Evolutionary conservation across 2,888 invertebrate species (phyloP).

Genomic region (Tillus elongatus): DNA sequence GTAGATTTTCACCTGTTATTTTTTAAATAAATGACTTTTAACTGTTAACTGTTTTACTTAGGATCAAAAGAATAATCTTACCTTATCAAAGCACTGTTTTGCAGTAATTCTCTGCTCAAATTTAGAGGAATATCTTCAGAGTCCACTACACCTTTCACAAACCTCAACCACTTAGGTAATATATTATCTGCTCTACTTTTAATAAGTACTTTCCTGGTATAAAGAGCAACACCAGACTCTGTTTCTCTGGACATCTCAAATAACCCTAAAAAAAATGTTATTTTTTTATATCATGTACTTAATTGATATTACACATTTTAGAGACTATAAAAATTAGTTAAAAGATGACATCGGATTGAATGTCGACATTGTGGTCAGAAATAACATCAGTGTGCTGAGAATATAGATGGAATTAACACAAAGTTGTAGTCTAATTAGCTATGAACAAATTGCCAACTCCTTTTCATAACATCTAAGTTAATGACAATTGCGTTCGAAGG

Average conservation of each 20-base stretch:
- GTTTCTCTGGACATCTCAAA: constrained; percentile 85
- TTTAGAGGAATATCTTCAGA: constrained; percentile 98
- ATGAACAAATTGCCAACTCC: too few relatives aligned
- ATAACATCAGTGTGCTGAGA: too few relatives aligned
- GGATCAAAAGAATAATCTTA: too few relatives aligned
- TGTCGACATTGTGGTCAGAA: too few relatives aligned
- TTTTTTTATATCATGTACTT: neutral
- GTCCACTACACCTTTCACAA: constrained; percentile 95
- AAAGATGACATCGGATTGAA: too few relatives aligned
- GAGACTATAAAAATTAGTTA: too few relatives aligned
- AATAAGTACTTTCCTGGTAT: constrained; percentile 87
- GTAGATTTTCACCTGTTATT: constrained; percentile 6
- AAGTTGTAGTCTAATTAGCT: too few relatives aligned
- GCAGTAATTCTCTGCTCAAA: constrained; percentile 88
- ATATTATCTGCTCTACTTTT: constrained; percentile 85
- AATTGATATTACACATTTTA: too few relatives aligned
- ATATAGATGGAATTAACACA: too few relatives aligned
- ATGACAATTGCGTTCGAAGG: too few relatives aligned
- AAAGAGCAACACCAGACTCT: constrained; percentile 78
- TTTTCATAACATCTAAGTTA: too few relatives aligned
- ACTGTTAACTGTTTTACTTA: too few relatives aligned
- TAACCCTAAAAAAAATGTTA: constrained; percentile 47
- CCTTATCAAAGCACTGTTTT: constrained; percentile 86
- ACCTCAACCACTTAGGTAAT: constrained; percentile 89
- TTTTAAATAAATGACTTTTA: constrained; percentile 10